Percentiles rank a stretch among this genome's conserved stretches.
Conservation (phyloP, 2,113 vertebrate genomes). For the western clawed frog (Xenopus tropicalis) region UCB_Xtro_10.0 CM004451.2:90054501-90055000, state of each 20-base stretch:
- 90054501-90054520: slow-evolving; percentile 55
- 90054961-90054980: slow-evolving; percentile 24
- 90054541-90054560: slow-evolving; percentile 69
- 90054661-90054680: slow-evolving; percentile 60
- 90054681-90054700: slow-evolving; percentile 57
- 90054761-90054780: slow-evolving; percentile 59
- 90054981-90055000: too few species aligned
- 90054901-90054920: slow-evolving; percentile 52
- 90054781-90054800: slow-evolving; percentile 66
- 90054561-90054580: slow-evolving; percentile 71
- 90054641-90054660: slow-evolving; percentile 55
- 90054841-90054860: slow-evolving; percentile 36
- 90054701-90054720: slow-evolving; percentile 62
- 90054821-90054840: slow-evolving; percentile 59
- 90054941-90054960: slow-evolving; percentile 57
- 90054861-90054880: slow-evolving; percentile 61
- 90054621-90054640: slow-evolving; percentile 53
- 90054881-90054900: slow-evolving; percentile 58
- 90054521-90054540: rapidly evolving
- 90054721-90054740: slow-evolving; percentile 67
- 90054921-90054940: slow-evolving; percentile 78
- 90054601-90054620: slow-evolving; percentile 78
- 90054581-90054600: slow-evolving; percentile 41
- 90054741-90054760: neutral
- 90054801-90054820: slow-evolving; percentile 58